Percentiles rank a stretch among this genome's conserved stretches.
These are phyloP conservation scores for Saguinus imperator DNA, from an alignment of 2,113 vertebrate species.

Conservation along the genomic window DNA sequence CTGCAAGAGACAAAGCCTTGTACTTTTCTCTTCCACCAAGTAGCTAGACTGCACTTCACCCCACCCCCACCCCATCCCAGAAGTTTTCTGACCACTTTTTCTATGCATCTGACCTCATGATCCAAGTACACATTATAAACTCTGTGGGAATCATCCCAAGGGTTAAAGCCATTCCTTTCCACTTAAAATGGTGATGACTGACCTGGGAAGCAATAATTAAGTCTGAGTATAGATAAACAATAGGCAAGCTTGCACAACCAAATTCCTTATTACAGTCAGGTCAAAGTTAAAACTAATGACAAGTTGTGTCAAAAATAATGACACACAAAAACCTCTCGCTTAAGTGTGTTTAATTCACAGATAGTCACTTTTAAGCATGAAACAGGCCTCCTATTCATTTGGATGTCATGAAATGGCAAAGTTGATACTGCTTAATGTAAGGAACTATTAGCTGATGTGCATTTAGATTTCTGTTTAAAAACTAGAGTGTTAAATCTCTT, in stretches of 20 bases:
- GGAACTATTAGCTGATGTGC: conserved; percentile 59
- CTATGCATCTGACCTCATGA: neutral
- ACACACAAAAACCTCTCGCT: conserved; percentile 17
- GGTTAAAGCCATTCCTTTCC: conserved; percentile 58
- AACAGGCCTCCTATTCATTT: conserved; percentile 34
- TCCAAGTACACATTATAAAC: conserved; percentile 34
- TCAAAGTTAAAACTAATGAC: conserved; percentile 67
- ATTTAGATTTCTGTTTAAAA: conserved; percentile 76
- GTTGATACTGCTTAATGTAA: conserved; percentile 56
- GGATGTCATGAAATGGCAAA: conserved; percentile 49
- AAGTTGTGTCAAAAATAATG: conserved; percentile 61
- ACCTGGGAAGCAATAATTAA: conserved; percentile 64
- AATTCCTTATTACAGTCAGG: conserved; percentile 37
- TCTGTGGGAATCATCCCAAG: conserved; percentile 15
- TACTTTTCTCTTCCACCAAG: neutral
- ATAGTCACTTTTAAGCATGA: conserved; percentile 30
- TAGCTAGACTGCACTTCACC: neutral
- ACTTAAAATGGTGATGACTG: conserved; percentile 58
- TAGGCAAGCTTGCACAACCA: conserved; percentile 38
- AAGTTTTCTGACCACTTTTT: neutral
- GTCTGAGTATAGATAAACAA: conserved; percentile 58
- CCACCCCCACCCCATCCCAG: neutral
- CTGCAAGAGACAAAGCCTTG: neutral
- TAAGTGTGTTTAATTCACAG: conserved; percentile 60
- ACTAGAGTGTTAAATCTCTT: conserved; percentile 62